Base-by-base conservation (phyloP, 1,140 invertebrate genomes). In the Drosophila lacteicornis region DNA sequence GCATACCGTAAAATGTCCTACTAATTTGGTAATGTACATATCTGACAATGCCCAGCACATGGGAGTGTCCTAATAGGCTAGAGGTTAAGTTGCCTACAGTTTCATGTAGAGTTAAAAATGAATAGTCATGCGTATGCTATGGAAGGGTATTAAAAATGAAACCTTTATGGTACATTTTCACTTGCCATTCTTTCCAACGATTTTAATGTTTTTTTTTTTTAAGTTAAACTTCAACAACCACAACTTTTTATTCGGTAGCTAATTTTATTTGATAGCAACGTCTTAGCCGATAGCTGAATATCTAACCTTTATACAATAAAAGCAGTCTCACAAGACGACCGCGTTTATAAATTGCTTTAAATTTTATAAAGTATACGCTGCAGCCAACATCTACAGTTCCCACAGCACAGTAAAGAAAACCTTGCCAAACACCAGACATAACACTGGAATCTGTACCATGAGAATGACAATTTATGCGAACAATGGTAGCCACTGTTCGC, bases 391-490 rank as follows among this genome's bases (percentile, higher is more conserved):
- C 15, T 40, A 9, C 15, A 50, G 51, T 75, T 75, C 53, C 42
- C 73, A 75, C 33, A 65, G 33, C 30, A 11, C 8, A 40, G 19
- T 3, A 38, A 22, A 30, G 27, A 55, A 68, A 49, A 27, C 12
- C 59, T 77, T 77, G 40, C 49, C 38, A 57, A 60, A 68, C 15
- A 11, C 27, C 4, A 12, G 51, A 63, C 33, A 43, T 4, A 53
- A 40, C 27, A 12, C 27, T 42, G 53, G 75, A 59, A 77, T 76
- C 74, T 59, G 43, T 59, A 53, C 49, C 47, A 51, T 67, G 61
- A 55, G 61, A 76, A 76, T 66, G 61, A 40, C 53, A 77, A 45
- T 40, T 60, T 56, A 60, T 42, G 47, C 25, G 55, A 58, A 68
- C 47, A 77, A 77, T 56, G 33, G 43, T 55, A 42, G 56, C 27